phyloP scores from a whole-genome alignment of 2,888 invertebrate genomes.

The Torymus aiolomorphi region DNA sequence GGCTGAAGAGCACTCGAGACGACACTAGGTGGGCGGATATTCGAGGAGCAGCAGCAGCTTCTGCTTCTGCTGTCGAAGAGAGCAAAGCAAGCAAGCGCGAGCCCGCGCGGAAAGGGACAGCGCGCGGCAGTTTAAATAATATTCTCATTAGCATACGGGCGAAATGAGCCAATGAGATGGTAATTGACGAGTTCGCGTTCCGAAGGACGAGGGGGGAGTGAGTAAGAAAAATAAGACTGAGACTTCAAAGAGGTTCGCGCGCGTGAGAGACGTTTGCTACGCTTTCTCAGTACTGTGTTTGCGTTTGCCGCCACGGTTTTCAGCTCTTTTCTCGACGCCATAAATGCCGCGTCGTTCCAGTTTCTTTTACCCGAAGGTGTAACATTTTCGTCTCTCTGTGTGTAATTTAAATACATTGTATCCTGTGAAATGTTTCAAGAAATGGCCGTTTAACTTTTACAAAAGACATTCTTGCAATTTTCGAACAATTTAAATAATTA shows the following conservation, averaged over 20 bases:
- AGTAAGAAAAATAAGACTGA: neutral
- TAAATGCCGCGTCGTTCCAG: neutral
- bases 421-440: no score
- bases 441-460: no score
- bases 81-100: conserved; percentile 61
- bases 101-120: conserved; percentile 50
- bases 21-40: conserved; percentile 68
- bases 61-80: conserved; percentile 55
- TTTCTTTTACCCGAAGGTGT: no score
- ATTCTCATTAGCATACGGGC: conserved; percentile 70
- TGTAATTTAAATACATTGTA: no score
- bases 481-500: no score
- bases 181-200: conserved; percentile 69
- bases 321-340: neutral
- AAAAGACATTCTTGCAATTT: no score
- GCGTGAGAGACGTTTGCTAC: conserved; percentile 32
- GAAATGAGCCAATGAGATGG: conserved; percentile 74
- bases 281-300: conserved; percentile 11
- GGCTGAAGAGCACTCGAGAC: conserved; percentile 63
- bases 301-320: neutral
- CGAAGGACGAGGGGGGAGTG: no score
- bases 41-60: conserved; percentile 51
- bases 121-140: conserved; percentile 66
- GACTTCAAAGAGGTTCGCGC: conserved; percentile 67
- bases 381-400: no score